A percentile compares a stretch with the other conserved stretches of the same genome.
phyloP scores from a whole-genome alignment of 2,888 invertebrate genomes.

The Ommatoiulus sabulosus region DNA sequence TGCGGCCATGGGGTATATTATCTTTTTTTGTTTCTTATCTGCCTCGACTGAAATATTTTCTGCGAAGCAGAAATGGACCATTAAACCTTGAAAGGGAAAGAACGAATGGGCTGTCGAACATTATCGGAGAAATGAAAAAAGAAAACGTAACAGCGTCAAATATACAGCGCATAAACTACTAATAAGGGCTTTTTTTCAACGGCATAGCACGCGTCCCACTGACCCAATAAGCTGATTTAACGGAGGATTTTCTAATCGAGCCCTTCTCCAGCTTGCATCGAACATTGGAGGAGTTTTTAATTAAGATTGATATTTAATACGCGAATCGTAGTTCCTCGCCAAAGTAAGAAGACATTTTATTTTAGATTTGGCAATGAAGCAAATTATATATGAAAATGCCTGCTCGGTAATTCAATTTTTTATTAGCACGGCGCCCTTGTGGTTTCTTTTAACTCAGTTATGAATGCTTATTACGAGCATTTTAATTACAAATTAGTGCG shows the following conservation, averaged over 20 bases:
- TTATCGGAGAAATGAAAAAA: not conserved
- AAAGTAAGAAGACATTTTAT: not conserved
- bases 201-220: not conserved
- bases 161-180: not conserved
- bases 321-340: not conserved
- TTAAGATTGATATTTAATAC: not conserved
- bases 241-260: not conserved
- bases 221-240: not conserved
- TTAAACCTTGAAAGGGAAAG: not conserved
- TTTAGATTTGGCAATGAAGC: not conserved
- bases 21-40: slow-evolving; percentile 1
- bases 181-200: not conserved
- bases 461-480: not conserved
- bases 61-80: not conserved
- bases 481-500: slow-evolving; percentile 1
- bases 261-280: not conserved
- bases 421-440: not conserved
- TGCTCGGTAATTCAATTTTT: not conserved
- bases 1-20: not conserved
- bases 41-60: not conserved
- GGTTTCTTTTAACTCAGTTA: not conserved
- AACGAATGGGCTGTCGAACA: not conserved
- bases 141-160: not conserved
- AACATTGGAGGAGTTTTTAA: not conserved
- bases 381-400: not conserved